Evolutionary conservation across 2,888 invertebrate species (phyloP), one percentile per base, ranked within the genome.

Genomic region (Alcis repandata): DNA sequence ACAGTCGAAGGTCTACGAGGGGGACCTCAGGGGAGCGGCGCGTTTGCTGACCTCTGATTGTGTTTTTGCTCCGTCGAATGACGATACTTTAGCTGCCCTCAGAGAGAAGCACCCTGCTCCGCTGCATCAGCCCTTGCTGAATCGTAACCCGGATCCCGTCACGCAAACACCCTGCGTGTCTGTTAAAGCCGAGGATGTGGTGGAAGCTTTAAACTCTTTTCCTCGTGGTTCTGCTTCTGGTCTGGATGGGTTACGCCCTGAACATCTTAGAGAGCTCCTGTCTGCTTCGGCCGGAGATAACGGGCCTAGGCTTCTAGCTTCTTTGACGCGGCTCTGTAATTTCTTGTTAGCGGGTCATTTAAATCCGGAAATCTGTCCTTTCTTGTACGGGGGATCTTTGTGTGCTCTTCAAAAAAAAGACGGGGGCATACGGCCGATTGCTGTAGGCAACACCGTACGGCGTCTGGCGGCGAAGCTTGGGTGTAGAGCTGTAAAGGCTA

Each of bases 21-120:
- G 33, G 2, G 49, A 49, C 17, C 49, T 33, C 7, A 32, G 33
- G 8, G 49, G 33, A 1, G 49, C 49, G 10, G 51, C 51, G 19
- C 51, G 51, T 17, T 4, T 51, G 0, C 51, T 51, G 11, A 51
- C 36, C 3, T 51, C n/a, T n/a, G 51, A 51, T 7, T 51, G 51
- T 10, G 7, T 13, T 11, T 51, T 51, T 11, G 51, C 36, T 13
- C 51, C 51, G 0, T 6, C 19, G 2, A 10, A n/a, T 3, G 11
- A 3, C 3, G 36, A 51, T n/a, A 51, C 51, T 0, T 3, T 51
- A 1, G 36, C 20, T 17, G 9, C 17, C 4, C 51, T 38, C 0
- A 51, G 20, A 17, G 51, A 51, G 11, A 51, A 51, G 13, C 51
- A 51, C 19, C 36, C 36, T 6, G 19, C 51, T 6, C 51, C 51